Percentiles rank a stretch among this genome's conserved stretches.
These are phyloP conservation scores for Chrysina gloriosa DNA, from an alignment of 2,888 invertebrate genomes.

Conservation along the genomic window DNA sequence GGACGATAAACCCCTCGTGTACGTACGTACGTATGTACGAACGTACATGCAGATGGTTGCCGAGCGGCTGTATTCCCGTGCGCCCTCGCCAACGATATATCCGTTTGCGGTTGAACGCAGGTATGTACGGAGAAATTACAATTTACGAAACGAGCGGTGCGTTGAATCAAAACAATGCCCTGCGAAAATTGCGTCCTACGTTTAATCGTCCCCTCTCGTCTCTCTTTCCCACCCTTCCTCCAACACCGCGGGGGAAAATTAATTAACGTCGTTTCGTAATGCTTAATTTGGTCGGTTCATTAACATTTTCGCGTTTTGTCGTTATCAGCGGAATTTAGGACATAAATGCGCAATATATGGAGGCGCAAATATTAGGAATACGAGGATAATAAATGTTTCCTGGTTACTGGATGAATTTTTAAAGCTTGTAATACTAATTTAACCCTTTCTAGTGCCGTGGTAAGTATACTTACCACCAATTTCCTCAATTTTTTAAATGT, in stretches of 20 bases:
- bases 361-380: too few relatives aligned
- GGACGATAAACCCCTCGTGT: background rate
- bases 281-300: conserved; percentile 6
- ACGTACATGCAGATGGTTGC: too few relatives aligned
- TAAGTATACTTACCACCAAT: too few relatives aligned
- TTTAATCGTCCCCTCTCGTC: background rate
- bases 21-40: too few relatives aligned
- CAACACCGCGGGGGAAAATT: conserved; percentile 27
- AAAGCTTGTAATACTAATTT: too few relatives aligned
- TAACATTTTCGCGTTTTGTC: conserved; percentile 2
- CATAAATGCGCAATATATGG: too few relatives aligned
- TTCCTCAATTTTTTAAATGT: too few relatives aligned
- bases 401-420: too few relatives aligned
- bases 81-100: background rate
- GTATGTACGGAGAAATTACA: conserved; percentile 20
- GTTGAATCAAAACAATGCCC: conserved; percentile 18
- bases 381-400: too few relatives aligned
- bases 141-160: conserved; percentile 8
- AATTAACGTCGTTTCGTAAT: conserved; percentile 26
- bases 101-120: background rate
- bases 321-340: background rate
- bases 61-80: too few relatives aligned
- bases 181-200: conserved; percentile 13
- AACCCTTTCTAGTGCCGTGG: too few relatives aligned
- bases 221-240: background rate